Conservation (phyloP, 2,888 invertebrate species). For the Lithosia quadra region DNA sequence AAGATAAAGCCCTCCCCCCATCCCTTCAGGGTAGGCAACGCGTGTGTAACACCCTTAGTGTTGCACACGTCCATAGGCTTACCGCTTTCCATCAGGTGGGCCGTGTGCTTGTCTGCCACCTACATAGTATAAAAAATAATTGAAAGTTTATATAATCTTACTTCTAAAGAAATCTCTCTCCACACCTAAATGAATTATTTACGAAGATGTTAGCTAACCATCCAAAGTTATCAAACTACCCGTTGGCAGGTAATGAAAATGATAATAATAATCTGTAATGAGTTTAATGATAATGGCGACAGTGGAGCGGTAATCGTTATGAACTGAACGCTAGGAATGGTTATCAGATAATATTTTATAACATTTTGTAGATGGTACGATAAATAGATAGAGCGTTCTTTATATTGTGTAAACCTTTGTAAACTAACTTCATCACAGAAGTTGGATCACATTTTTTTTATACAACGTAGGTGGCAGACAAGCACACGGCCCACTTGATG, state of each 20-base stretch:
- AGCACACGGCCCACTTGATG: too few species aligned
- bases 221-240: background rate
- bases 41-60: too few species aligned
- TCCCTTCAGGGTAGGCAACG: too few species aligned
- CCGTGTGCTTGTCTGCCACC: too few species aligned
- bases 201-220: background rate
- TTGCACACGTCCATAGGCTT: too few species aligned
- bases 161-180: too few species aligned
- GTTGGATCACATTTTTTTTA: too few species aligned
- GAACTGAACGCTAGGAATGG: background rate
- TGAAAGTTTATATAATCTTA: too few species aligned
- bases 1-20: too few species aligned
- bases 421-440: background rate
- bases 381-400: background rate
- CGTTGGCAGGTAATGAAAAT: background rate
- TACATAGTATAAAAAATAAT: too few species aligned
- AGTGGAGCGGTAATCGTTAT: background rate
- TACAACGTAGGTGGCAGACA: too few species aligned
- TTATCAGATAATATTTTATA: constrained; percentile 2
- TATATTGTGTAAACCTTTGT: background rate
- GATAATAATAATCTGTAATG: background rate
- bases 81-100: too few species aligned
- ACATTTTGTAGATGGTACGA: background rate
- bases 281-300: background rate
- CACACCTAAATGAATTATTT: background rate